These are phyloP conservation scores for Chelmon rostratus DNA, from an alignment of 2,797 vertebrate species.

Conservation along the genomic window DNA sequence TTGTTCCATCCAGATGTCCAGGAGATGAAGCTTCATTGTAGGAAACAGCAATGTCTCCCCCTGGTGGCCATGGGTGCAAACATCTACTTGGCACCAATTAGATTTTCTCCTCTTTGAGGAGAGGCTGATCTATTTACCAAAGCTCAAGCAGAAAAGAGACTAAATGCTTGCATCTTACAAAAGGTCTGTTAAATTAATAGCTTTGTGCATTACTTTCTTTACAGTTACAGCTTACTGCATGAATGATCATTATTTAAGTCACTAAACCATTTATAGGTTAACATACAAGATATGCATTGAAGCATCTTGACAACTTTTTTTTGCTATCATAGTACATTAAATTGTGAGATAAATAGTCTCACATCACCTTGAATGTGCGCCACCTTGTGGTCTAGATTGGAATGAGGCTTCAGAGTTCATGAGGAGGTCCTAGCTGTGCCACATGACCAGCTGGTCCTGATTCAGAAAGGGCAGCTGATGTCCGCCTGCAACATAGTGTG, in stretches of 20 bases:
- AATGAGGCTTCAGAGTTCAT: constrained; percentile 56
- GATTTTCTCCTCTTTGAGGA: not conserved
- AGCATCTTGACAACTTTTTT: not conserved
- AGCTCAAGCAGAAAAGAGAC: not conserved
- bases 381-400: constrained; percentile 73
- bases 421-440: constrained; percentile 65
- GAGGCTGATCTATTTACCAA: not conserved
- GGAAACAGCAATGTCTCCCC: constrained; percentile 71
- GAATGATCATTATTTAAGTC: not conserved
- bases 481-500: constrained; percentile 40
- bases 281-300: not conserved
- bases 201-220: not conserved
- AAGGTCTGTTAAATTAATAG: not conserved
- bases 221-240: not conserved
- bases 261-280: not conserved
- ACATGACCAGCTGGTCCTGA: constrained; percentile 49
- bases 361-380: constrained; percentile 53
- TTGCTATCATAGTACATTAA: not conserved
- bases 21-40: constrained; percentile 63
- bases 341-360: not conserved
- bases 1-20: constrained; percentile 82
- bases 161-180: not conserved
- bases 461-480: constrained; percentile 19
- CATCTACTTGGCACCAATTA: constrained; percentile 43
- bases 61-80: constrained; percentile 75